These are phyloP conservation scores for Chaetodon trifasciatus DNA, from an alignment of 2,797 vertebrate species.

Conservation along the genomic window DNA sequence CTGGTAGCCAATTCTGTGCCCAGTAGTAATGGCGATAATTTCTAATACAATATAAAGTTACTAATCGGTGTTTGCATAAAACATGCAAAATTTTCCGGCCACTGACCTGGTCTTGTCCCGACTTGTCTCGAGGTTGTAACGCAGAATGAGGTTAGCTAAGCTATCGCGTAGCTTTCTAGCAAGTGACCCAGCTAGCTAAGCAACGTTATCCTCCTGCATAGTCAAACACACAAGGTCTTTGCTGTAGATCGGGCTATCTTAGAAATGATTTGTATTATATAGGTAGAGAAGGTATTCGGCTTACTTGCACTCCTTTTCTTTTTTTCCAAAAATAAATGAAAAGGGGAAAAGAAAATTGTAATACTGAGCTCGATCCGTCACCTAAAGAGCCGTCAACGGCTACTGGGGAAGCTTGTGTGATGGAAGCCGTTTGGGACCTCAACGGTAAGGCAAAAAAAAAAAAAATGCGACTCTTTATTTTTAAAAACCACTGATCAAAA, in stretches of 20 bases:
- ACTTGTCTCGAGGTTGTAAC: constrained; percentile 89
- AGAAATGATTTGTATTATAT: constrained; percentile 3
- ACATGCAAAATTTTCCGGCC: constrained; percentile 32
- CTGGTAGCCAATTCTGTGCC: accelerated
- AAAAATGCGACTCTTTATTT: constrained; percentile 15
- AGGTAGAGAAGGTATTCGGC: constrained; percentile 51
- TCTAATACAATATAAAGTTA: neutral
- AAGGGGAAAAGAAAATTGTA: constrained; percentile 81
- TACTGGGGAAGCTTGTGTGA: constrained; percentile 79
- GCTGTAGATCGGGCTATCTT: constrained; percentile 6
- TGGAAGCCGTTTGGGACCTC: constrained; percentile 73
- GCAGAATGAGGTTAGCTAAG: constrained; percentile 82
- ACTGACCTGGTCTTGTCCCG: constrained; percentile 90
- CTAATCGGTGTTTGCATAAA: neutral
- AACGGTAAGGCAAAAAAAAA: neutral
- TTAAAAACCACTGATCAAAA: neutral
- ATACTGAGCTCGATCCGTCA: constrained; percentile 81
- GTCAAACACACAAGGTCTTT: constrained; percentile 49
- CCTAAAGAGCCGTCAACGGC: constrained; percentile 89
- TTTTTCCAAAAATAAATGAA: constrained; percentile 85
- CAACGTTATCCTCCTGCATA: constrained; percentile 65
- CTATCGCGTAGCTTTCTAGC: constrained; percentile 77
- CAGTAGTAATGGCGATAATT: accelerated
- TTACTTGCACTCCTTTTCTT: constrained; percentile 86
- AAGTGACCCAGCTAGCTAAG: constrained; percentile 73